Evolutionary conservation across 1,140 invertebrate species (phyloP).

Genomic region (Lepidurus couesii): DNA sequence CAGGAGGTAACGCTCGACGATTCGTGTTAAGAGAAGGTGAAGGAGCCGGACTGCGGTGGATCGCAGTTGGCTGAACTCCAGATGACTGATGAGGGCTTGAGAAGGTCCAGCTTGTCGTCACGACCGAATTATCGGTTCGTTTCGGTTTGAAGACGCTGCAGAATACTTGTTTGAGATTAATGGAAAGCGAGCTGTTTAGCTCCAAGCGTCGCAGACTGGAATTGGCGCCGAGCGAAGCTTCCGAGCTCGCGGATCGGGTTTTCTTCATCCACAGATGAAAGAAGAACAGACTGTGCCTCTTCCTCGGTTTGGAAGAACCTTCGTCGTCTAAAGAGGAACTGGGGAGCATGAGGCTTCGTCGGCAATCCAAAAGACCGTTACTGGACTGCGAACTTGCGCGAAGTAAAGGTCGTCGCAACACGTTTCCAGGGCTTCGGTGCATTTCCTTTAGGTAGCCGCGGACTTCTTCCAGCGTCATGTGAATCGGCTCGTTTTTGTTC

Average conservation of each 20-base stretch:
- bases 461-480: conserved; percentile 79
- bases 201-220: not conserved
- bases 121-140: conserved; percentile 30
- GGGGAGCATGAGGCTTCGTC: not conserved
- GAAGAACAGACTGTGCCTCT: not conserved
- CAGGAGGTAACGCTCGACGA: conserved; percentile 31
- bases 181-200: not conserved
- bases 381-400: not conserved
- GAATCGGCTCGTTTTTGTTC: conserved; percentile 58
- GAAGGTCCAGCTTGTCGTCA: conserved; percentile 31
- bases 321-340: conserved; percentile 8
- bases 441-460: conserved; percentile 67
- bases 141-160: conserved; percentile 29
- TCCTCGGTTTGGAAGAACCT: conserved; percentile 23
- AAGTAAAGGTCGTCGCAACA: not conserved
- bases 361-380: not conserved
- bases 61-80: not conserved
- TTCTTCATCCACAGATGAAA: not conserved
- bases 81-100: conserved; percentile 9
- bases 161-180: conserved; percentile 28
- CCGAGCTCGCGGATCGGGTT: not conserved
- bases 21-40: not conserved
- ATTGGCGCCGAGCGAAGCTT: not conserved
- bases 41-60: not conserved
- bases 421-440: conserved; percentile 27